These are phyloP conservation scores for Caenorhabditis imperialis DNA, from an alignment of 2,888 invertebrate genomes.

Conservation along the genomic window DNA sequence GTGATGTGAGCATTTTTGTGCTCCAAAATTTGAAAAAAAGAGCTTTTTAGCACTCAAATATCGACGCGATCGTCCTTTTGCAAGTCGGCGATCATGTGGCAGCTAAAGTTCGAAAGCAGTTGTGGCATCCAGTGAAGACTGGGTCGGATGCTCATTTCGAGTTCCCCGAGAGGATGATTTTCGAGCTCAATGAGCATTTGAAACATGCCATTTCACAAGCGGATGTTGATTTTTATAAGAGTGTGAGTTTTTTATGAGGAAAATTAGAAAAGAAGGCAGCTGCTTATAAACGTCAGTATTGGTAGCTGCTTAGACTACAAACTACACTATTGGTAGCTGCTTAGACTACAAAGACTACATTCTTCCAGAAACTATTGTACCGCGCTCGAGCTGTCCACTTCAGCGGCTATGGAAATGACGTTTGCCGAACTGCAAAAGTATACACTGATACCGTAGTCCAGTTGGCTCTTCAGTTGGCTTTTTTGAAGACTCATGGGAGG, in stretches of 20 bases:
- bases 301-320: too few species aligned
- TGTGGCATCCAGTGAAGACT: conserved; percentile 59
- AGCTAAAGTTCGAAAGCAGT: conserved; percentile 46
- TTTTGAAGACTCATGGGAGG: conserved; percentile 80
- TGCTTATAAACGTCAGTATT: background rate
- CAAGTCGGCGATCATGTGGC: conserved; percentile 65
- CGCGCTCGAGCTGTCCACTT: conserved; percentile 56
- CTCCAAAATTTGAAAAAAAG: background rate
- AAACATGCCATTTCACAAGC: conserved; percentile 80
- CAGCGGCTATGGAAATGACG: conserved; percentile 63
- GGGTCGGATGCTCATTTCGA: conserved; percentile 57
- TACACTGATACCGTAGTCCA: conserved; percentile 84
- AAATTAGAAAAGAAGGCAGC: conserved; percentile 48
- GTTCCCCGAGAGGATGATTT: conserved; percentile 79
- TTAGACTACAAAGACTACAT: conserved; percentile 73
- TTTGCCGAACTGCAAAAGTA: conserved; percentile 80
- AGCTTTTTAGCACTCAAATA: conserved; percentile 66
- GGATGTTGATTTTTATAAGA: conserved; percentile 75
- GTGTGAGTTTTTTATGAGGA: conserved; percentile 49
- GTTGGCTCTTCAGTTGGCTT: conserved; percentile 82
- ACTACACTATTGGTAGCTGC: too few species aligned
- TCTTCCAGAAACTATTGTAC: conserved; percentile 54
- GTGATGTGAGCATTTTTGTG: conserved; percentile 81
- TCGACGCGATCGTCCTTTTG: conserved; percentile 68
- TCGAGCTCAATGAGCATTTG: conserved; percentile 80